Conservation (phyloP, 2,888 invertebrate genomes). For the Oscheius sp. region DNA sequence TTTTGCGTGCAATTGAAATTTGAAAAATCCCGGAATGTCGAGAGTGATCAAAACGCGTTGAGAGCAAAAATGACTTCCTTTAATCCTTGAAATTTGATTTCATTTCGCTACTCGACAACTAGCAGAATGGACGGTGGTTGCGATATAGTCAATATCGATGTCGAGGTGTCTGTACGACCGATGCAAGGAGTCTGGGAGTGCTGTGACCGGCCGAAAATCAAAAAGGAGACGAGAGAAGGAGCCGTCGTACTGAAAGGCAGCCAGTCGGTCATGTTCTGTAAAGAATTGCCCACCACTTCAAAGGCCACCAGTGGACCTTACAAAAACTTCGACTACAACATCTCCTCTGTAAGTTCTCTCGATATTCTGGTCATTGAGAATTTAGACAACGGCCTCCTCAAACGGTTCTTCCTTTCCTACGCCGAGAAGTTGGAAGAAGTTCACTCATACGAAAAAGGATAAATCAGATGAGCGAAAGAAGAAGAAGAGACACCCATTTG, state of each 20-base stretch:
- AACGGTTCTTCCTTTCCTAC: no score
- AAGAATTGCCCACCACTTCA: not conserved
- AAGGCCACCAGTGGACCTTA: not conserved
- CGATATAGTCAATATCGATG: not conserved
- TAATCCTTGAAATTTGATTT: not conserved
- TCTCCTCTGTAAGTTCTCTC: not conserved
- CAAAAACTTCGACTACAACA: conserved; percentile 1
- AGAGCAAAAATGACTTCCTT: no score
- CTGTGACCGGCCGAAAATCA: no score
- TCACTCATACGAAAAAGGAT: no score
- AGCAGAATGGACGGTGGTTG: not conserved
- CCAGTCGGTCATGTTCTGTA: not conserved
- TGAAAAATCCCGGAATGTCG: no score
- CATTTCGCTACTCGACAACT: not conserved
- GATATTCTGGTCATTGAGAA: no score
- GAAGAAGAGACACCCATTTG: no score
- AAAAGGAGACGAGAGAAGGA: not conserved
- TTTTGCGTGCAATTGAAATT: no score
- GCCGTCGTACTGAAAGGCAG: not conserved
- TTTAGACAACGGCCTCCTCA: no score
- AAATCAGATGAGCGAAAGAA: no score
- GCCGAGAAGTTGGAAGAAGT: no score
- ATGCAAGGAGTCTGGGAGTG: not conserved
- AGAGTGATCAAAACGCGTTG: no score
- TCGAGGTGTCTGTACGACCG: not conserved